Conservation (phyloP, 2,113 vertebrate species). For the Pampusana beccarii region DNA sequence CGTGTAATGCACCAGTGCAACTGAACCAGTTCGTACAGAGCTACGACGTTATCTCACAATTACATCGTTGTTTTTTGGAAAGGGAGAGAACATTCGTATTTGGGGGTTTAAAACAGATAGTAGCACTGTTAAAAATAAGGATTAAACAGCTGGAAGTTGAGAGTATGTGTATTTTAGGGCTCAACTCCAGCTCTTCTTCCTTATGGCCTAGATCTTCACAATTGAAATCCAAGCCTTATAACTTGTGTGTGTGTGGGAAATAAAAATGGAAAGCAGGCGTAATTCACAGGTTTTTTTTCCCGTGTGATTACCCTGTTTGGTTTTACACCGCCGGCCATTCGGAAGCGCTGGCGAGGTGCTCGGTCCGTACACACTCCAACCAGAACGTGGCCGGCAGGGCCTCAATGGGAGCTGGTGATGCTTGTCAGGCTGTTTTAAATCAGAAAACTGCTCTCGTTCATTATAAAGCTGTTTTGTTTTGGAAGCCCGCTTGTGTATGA, state of each 20-base stretch:
- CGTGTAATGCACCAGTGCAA: not conserved
- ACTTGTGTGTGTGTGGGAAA: not conserved
- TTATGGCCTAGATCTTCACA: not conserved
- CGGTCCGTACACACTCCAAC: too few species aligned
- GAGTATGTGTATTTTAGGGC: not conserved
- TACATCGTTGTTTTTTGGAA: not conserved
- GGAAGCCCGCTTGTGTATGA: not conserved
- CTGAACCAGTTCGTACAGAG: not conserved
- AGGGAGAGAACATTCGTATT: not conserved
- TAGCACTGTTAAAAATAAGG: not conserved
- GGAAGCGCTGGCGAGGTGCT: not conserved
- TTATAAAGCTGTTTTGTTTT: not conserved
- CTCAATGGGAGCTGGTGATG: not conserved
- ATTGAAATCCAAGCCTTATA: not conserved
- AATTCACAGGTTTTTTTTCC: not conserved
- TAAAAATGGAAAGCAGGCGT: too few species aligned
- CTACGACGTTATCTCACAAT: not conserved
- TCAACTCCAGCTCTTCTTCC: not conserved
- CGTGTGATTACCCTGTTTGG: not conserved
- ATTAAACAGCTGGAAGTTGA: not conserved
- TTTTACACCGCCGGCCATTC: not conserved
- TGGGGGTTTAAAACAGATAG: not conserved
- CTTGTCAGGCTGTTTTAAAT: not conserved
- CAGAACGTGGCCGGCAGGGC: not conserved
- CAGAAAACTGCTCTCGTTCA: not conserved